Conservation (phyloP, 2,888 invertebrate genomes). For the Volucella inanis region DNA sequence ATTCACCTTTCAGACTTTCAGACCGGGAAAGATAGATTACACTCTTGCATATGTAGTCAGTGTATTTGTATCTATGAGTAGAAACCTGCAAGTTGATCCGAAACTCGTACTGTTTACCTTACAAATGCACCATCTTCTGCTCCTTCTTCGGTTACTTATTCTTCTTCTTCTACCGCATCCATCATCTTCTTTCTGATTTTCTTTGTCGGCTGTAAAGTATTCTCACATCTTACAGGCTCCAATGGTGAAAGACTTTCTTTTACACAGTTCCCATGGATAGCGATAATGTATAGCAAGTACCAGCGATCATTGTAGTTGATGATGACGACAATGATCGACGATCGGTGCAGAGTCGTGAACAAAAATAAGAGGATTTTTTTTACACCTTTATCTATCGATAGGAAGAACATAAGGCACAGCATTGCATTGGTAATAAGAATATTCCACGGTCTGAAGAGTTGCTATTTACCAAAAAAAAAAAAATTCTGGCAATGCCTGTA, state of each 20-base stretch:
- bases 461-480: slow-evolving; percentile 53
- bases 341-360: slow-evolving; percentile 64
- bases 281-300: slow-evolving; percentile 33
- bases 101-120: slow-evolving; percentile 54
- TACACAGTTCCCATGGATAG: slow-evolving; percentile 73
- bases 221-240: slow-evolving; percentile 50
- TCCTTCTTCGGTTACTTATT: slow-evolving; percentile 16
- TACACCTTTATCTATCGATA: slow-evolving; percentile 49
- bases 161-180: slow-evolving; percentile 8
- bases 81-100: slow-evolving; percentile 60
- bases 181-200: slow-evolving; percentile 19
- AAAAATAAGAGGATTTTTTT: slow-evolving; percentile 33
- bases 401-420: slow-evolving; percentile 31
- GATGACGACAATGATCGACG: slow-evolving; percentile 66
- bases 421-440: slow-evolving; percentile 39
- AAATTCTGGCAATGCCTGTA: slow-evolving; percentile 45
- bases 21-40: slow-evolving; percentile 36
- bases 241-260: slow-evolving; percentile 74
- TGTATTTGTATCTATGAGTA: slow-evolving; percentile 6
- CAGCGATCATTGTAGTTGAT: slow-evolving; percentile 29
- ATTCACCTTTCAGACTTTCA: slow-evolving; percentile 59
- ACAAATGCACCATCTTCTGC: slow-evolving; percentile 24
- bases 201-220: slow-evolving; percentile 67
- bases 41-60: background rate
- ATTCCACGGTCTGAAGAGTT: slow-evolving; percentile 29